A percentile compares a stretch with the other conserved stretches of the same genome.
Conservation (phyloP, 2,113 vertebrate genomes). For the Anoura caudifer region DNA sequence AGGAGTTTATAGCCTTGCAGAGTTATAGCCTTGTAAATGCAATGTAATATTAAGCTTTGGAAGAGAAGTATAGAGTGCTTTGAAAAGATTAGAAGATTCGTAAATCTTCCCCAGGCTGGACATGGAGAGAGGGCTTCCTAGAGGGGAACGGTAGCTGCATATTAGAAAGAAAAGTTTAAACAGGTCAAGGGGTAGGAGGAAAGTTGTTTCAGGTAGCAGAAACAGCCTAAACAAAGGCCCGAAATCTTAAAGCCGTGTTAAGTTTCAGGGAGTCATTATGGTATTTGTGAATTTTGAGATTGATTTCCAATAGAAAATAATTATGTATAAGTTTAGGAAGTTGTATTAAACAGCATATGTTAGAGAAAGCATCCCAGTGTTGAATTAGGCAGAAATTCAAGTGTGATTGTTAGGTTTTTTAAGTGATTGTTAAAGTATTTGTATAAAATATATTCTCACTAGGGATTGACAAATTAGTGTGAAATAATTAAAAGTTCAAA, state of each 20-base stretch:
- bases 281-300: background rate
- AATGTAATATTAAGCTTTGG: background rate
- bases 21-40: constrained; percentile 11
- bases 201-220: background rate
- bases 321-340: constrained; percentile 19
- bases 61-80: background rate
- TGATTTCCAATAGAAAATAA: constrained; percentile 50
- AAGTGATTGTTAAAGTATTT: constrained; percentile 23
- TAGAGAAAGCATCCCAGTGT: constrained; percentile 7
- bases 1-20: background rate
- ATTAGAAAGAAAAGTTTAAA: background rate
- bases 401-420: background rate
- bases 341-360: background rate
- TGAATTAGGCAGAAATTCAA: constrained; percentile 39
- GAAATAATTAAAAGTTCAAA: constrained; percentile 47
- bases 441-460: constrained; percentile 21
- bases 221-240: background rate
- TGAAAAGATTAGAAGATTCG: background rate
- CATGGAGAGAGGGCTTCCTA: background rate
- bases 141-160: background rate
- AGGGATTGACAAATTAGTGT: constrained; percentile 32
- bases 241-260: background rate
- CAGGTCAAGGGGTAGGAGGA: background rate
- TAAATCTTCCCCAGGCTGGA: background rate
- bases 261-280: background rate